phyloP scores from a whole-genome alignment of 92 coral and sea anemone species.

The Blastomussa wellsi region DNA sequence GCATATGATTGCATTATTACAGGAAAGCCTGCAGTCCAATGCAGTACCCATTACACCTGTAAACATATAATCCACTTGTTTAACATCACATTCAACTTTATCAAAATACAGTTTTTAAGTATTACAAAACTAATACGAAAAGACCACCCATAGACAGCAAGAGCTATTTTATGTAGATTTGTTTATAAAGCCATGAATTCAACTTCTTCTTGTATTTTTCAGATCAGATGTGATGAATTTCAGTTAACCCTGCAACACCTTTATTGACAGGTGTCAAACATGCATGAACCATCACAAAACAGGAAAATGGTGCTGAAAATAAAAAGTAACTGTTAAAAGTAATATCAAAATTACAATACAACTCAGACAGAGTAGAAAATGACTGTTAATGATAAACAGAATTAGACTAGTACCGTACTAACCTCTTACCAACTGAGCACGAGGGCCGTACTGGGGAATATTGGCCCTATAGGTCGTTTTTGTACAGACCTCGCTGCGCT shows the following conservation, averaged over 20 bases:
- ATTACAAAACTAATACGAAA: no score
- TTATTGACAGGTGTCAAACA: conserved; percentile 46
- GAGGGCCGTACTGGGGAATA: no score
- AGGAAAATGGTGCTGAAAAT: conserved; percentile 48
- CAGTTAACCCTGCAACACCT: conserved; percentile 10
- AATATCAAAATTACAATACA: background rate
- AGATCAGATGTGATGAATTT: conserved; percentile 49
- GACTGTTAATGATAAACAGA: background rate
- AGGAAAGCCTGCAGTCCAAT: background rate
- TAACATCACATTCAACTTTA: no score
- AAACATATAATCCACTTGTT: background rate
- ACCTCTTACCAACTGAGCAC: no score
- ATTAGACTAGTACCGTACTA: background rate
- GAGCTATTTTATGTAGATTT: background rate
- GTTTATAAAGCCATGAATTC: background rate
- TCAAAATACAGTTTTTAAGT: no score
- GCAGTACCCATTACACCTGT: background rate
- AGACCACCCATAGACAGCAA: no score
- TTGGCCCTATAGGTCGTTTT: no score
- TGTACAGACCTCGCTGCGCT: no score
- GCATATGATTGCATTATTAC: background rate
- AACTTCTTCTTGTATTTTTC: background rate
- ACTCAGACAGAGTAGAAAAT: background rate
- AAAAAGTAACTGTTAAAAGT: background rate
- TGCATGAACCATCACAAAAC: conserved; percentile 58